These are phyloP conservation scores for Drosophila orosa DNA, from an alignment of 1,140 invertebrate species.

Conservation along the genomic window DNA sequence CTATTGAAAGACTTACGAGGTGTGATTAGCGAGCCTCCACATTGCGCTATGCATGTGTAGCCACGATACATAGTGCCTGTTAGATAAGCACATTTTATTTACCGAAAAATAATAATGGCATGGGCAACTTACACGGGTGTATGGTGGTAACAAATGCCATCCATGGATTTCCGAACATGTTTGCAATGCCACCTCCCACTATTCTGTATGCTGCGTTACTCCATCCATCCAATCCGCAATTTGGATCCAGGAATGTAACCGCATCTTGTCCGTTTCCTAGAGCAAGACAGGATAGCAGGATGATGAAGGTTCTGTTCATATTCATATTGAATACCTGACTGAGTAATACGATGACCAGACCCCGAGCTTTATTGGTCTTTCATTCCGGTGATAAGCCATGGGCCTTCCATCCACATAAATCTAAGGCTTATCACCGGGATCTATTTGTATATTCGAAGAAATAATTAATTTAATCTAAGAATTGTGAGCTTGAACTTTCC, in stretches of 20 bases:
- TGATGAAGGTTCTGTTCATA: not conserved
- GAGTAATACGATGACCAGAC: not conserved
- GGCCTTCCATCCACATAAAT: not conserved
- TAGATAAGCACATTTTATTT: not conserved
- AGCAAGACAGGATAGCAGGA: not conserved
- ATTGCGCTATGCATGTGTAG: not conserved
- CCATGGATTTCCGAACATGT: slow-evolving; percentile 8
- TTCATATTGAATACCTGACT: not conserved
- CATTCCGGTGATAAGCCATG: not conserved
- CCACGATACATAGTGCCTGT: not conserved
- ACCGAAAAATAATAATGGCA: not conserved
- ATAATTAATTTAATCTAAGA: not conserved
- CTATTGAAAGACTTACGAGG: not conserved
- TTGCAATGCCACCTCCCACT: not conserved
- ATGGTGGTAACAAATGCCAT: not conserved
- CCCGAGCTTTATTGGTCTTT: not conserved
- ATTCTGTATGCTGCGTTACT: not conserved
- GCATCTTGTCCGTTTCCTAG: not conserved
- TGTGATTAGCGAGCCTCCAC: slow-evolving; percentile 19
- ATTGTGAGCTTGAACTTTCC: not conserved
- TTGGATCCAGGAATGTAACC: not conserved
- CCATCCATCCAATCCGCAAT: not conserved
- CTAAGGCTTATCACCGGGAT: no score
- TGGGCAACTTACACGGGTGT: not conserved
- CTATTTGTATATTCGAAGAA: not conserved